phyloP scores from a whole-genome alignment of 2,888 invertebrate genomes.

The Deilephila elpenor region DNA sequence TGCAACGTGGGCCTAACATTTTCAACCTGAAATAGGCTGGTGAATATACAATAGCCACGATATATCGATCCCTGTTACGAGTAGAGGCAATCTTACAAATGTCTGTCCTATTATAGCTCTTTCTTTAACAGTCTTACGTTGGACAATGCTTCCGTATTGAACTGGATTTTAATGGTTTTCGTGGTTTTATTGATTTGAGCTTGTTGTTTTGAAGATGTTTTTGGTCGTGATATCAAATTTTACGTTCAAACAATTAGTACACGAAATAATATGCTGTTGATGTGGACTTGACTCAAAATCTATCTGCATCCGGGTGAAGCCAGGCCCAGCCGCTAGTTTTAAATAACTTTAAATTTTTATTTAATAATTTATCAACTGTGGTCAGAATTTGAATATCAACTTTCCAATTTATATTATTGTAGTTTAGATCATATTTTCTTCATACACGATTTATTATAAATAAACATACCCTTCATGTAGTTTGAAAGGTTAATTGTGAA shows the following conservation, averaged over 20 bases:
- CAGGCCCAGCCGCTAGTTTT: too few species aligned
- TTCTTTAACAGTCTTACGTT: slow-evolving; percentile 58
- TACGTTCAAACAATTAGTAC: too few species aligned
- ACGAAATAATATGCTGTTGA: too few species aligned
- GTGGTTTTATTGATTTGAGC: slow-evolving; percentile 32
- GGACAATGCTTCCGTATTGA: slow-evolving; percentile 53
- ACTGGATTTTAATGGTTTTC: slow-evolving; percentile 50
- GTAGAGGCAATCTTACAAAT: slow-evolving; percentile 66
- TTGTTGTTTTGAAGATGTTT: not conserved
- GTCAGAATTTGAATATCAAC: too few species aligned
- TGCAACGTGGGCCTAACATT: slow-evolving; percentile 45
- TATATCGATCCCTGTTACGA: slow-evolving; percentile 61
- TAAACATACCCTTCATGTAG: too few species aligned
- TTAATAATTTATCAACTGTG: too few species aligned
- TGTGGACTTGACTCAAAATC: too few species aligned
- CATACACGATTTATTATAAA: too few species aligned
- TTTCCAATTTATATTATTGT: too few species aligned
- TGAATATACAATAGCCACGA: slow-evolving; percentile 74
- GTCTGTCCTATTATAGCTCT: slow-evolving; percentile 59
- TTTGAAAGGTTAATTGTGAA: not conserved
- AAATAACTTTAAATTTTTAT: too few species aligned
- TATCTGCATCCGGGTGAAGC: too few species aligned
- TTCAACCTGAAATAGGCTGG: slow-evolving; percentile 66
- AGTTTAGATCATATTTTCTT: too few species aligned
- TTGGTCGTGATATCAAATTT: not conserved